Base-by-base conservation (phyloP, 2,797 vertebrate genomes). In the Lophotriccus pileatus region DNA sequence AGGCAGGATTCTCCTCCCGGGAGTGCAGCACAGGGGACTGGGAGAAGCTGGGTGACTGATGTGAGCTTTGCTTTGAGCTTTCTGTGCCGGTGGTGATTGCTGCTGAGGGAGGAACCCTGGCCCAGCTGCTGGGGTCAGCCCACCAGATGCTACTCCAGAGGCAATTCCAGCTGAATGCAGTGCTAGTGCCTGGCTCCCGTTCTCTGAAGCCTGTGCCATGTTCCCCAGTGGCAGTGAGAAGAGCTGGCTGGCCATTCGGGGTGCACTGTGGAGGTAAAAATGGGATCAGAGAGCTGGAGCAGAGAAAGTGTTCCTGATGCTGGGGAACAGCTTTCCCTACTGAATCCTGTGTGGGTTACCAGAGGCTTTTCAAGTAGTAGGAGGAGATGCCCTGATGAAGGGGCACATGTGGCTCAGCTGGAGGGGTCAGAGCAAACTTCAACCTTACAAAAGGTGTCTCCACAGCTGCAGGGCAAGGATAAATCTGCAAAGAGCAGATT, bases 391-490 rank as follows among this genome's bases (percentile, higher is more conserved):
- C 34, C 49, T 53, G 44, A 52, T 52, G 41, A 78, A 27, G 39
- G 9, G 41, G 43, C 1, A 11, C 0, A 0, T 9, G 14, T 62
- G 59, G 32, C 39, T 18, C 2, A 2, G 32, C 43, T 52, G 43
- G 27, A 49, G 84, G 49, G 14, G 16, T 68, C 66, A 34, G 15
- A 11, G 27, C 27, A 32, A 47, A 12, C 22, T 37, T 69, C 20
- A 34, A 1, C 2, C 0, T 52, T 20, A 5, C 7, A 16, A 47
- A 47, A 52, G 62, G 15, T 27, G 53, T 63, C 37, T 63, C 30
- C 22, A 32, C 69, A 70, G 44, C 79, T 79, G 41, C 52, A 56
- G 77, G 76, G 24, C 7, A 43, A 37, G 37, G 59, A 8, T 28
- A 14, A 18, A 36, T 25, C 60, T 68, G 28, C 14, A 7, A 68